phyloP scores from a whole-genome alignment of 2,797 vertebrate species.

The Myiothlypis coronata region DNA sequence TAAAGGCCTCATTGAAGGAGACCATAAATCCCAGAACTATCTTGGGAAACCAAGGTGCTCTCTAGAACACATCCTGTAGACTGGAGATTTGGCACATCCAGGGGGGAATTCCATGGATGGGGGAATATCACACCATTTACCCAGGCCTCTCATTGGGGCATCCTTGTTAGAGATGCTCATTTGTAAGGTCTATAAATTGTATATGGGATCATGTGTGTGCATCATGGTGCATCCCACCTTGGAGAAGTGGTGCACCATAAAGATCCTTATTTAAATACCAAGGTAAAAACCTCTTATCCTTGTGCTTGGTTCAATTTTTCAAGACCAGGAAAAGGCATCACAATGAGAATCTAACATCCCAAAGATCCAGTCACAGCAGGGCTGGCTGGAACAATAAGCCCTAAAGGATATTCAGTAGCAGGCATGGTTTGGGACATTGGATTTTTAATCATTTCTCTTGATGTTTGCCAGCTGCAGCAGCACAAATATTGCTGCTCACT shows the following conservation, averaged over 20 bases:
- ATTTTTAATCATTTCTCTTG: background rate
- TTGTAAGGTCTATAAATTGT: background rate
- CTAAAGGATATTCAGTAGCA: background rate
- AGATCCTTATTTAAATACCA: background rate
- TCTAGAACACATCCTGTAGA: background rate
- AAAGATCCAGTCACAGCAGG: background rate
- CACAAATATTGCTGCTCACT: background rate
- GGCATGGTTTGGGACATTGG: rapidly evolving
- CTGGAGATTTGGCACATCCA: background rate
- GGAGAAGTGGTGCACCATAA: background rate
- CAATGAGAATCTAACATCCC: background rate
- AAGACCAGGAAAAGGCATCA: background rate
- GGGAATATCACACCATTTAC: background rate
- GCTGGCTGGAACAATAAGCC: background rate
- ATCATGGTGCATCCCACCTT: background rate
- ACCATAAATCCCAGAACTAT: rapidly evolving
- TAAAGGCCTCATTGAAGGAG: background rate
- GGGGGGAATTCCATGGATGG: background rate
- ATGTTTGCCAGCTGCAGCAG: background rate
- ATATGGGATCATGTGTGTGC: rapidly evolving
- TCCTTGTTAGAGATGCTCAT: background rate
- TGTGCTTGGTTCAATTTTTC: background rate
- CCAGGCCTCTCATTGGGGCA: background rate
- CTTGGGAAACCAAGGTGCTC: background rate
- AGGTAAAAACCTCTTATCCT: background rate